Percentiles rank a stretch among this genome's conserved stretches.
phyloP scores from a whole-genome alignment of 2,113 vertebrate species.

The Crotalus horridus region DNA sequence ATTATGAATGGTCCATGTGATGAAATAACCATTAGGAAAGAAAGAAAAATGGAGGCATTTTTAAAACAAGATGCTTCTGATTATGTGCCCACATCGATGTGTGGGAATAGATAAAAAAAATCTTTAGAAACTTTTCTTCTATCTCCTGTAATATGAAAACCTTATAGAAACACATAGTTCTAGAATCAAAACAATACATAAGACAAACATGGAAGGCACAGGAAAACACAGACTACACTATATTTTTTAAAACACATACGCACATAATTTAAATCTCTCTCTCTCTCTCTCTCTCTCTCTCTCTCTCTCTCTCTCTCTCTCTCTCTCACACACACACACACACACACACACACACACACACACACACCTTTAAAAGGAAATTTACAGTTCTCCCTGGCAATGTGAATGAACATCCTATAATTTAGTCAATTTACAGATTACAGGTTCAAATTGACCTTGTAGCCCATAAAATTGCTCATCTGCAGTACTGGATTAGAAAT shows the following conservation, averaged over 20 bases:
- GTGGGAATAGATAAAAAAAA: constrained; percentile 50
- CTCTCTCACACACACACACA: background rate
- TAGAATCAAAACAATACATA: constrained; percentile 67
- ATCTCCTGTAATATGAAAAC: constrained; percentile 58
- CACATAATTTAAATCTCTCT: background rate
- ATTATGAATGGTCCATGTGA: constrained; percentile 61
- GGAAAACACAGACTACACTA: constrained; percentile 53
- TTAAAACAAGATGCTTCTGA: constrained; percentile 50
- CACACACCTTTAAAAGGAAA: constrained; percentile 72
- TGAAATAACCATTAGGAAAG: constrained; percentile 59
- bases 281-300: background rate
- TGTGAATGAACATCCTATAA: constrained; percentile 87
- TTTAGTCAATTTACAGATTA: constrained; percentile 90
- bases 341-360: background rate
- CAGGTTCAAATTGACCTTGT: constrained; percentile 86
- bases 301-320: no score
- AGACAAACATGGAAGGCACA: constrained; percentile 46
- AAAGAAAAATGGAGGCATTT: constrained; percentile 58
- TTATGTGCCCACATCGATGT: constrained; percentile 21
- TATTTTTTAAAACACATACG: constrained; percentile 56
- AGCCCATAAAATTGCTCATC: constrained; percentile 84
- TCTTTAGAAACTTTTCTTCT: constrained; percentile 58
- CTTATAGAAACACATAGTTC: constrained; percentile 60
- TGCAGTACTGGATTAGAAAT: constrained; percentile 77
- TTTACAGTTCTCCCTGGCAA: constrained; percentile 82